Evolutionary conservation across 2,888 invertebrate genomes (phyloP).

Genomic region (Diplazon laetatorius): DNA sequence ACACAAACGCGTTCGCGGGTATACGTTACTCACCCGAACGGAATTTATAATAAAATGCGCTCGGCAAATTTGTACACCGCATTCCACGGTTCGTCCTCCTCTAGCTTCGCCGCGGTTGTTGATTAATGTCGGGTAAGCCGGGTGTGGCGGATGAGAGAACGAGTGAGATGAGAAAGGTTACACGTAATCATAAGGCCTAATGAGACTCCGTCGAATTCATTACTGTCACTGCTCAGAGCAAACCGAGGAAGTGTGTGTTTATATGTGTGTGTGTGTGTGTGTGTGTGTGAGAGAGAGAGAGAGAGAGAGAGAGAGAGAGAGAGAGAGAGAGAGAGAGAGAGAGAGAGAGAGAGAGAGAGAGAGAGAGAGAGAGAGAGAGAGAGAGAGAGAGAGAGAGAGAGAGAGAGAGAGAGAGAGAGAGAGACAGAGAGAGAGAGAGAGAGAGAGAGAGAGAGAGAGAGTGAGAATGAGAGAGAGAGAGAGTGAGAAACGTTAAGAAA

Average conservation of each 20-base stretch:
- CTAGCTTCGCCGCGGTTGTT: slow-evolving; percentile 53
- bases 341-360: too few species aligned
- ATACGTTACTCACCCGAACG: slow-evolving; percentile 67
- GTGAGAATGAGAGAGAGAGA: too few species aligned
- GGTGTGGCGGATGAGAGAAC: slow-evolving; percentile 5
- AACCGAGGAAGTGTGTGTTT: slow-evolving; percentile 4
- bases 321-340: too few species aligned
- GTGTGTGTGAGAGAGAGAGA: not conserved
- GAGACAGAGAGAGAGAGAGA: too few species aligned
- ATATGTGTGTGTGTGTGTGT: too few species aligned
- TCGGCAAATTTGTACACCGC: slow-evolving; percentile 70
- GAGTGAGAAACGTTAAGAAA: too few species aligned
- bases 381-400: too few species aligned
- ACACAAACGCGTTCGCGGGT: slow-evolving; percentile 40
- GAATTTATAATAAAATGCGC: slow-evolving; percentile 70
- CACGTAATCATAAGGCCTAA: slow-evolving; percentile 67
- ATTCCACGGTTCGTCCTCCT: slow-evolving; percentile 58
- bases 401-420: too few species aligned
- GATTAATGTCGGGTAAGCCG: slow-evolving; percentile 69
- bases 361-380: too few species aligned
- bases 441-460: too few species aligned
- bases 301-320: too few species aligned
- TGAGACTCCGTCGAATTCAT: slow-evolving; percentile 61
- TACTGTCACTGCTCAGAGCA: slow-evolving; percentile 35
- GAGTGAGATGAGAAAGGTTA: slow-evolving; percentile 59